Percentiles rank a stretch among this genome's conserved stretches.
Conservation (phyloP, 2,888 invertebrate species). For the Drosophila villosipedis region DNA sequence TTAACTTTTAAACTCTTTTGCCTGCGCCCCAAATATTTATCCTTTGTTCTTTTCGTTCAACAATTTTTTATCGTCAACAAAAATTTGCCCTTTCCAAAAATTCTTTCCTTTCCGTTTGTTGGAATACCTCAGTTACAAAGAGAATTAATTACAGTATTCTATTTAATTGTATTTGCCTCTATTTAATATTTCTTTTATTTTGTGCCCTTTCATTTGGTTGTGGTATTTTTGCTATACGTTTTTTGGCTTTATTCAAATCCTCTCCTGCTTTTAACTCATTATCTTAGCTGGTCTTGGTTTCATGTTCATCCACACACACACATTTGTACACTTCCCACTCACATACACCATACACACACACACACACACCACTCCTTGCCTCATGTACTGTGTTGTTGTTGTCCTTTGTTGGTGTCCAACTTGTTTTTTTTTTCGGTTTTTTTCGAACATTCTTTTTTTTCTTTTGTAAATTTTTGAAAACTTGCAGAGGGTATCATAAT, state of each 20-base stretch:
- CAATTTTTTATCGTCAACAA: not conserved
- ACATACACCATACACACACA: conserved; percentile 2
- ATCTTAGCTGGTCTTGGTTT: conserved; percentile 33
- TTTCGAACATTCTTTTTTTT: conserved; percentile 6
- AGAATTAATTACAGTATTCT: not conserved
- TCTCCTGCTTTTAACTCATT: conserved; percentile 9
- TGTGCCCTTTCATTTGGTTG: conserved; percentile 32
- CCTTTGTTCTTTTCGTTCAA: not conserved
- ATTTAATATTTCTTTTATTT: conserved; percentile 1
- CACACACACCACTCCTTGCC: conserved; percentile 19
- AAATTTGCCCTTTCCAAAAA: not conserved
- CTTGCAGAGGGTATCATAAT: not conserved
- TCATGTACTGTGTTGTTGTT: conserved; percentile 36
- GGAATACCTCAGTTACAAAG: not conserved
- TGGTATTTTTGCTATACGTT: conserved; percentile 28
- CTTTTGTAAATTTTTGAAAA: not conserved
- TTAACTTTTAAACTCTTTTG: not conserved
- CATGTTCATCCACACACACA: conserved; percentile 14
- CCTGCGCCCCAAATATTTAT: not conserved
- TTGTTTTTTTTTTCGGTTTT: conserved; percentile 46
- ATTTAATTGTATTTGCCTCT: not conserved
- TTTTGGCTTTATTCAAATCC: conserved; percentile 9
- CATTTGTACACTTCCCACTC: conserved; percentile 2
- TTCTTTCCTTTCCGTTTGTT: not conserved
- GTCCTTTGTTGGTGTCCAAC: conserved; percentile 31